These are phyloP conservation scores for Agonopterix subpropinquella DNA, from an alignment of 2,888 invertebrate genomes.

Conservation along the genomic window DNA sequence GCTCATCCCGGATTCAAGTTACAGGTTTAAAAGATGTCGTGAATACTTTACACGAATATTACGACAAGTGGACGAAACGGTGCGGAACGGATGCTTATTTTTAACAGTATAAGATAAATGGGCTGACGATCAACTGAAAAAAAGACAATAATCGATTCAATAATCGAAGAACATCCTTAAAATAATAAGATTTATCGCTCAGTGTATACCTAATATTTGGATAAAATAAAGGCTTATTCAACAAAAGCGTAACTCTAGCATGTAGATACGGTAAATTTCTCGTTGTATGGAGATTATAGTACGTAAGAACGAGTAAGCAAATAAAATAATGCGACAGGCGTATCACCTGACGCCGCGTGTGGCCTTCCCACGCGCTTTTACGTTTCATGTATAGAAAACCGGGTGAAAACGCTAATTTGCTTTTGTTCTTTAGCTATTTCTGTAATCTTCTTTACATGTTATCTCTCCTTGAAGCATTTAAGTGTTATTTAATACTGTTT, in stretches of 20 bases:
- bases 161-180: no score
- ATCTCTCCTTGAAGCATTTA: slow-evolving; percentile 40
- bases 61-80: no score
- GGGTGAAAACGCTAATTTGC: slow-evolving; percentile 49
- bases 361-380: slow-evolving; percentile 51
- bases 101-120: no score
- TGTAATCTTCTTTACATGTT: slow-evolving; percentile 37
- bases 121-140: no score
- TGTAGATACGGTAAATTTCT: slow-evolving; percentile 36
- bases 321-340: slow-evolving; percentile 41
- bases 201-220: not conserved
- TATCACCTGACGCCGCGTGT: slow-evolving; percentile 46
- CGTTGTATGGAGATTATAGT: slow-evolving; percentile 34
- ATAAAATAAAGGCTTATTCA: slow-evolving; percentile 58
- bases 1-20: no score
- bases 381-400: slow-evolving; percentile 27
- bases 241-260: slow-evolving; percentile 29
- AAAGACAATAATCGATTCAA: no score
- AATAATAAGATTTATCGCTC: no score
- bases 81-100: no score
- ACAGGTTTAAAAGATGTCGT: no score
- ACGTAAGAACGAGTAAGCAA: slow-evolving; percentile 38
- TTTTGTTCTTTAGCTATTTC: slow-evolving; percentile 58
- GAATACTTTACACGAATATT: no score
- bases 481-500: not conserved